These are phyloP conservation scores for Dryobotodes eremita DNA, from an alignment of 2,888 invertebrate species.

Conservation along the genomic window DNA sequence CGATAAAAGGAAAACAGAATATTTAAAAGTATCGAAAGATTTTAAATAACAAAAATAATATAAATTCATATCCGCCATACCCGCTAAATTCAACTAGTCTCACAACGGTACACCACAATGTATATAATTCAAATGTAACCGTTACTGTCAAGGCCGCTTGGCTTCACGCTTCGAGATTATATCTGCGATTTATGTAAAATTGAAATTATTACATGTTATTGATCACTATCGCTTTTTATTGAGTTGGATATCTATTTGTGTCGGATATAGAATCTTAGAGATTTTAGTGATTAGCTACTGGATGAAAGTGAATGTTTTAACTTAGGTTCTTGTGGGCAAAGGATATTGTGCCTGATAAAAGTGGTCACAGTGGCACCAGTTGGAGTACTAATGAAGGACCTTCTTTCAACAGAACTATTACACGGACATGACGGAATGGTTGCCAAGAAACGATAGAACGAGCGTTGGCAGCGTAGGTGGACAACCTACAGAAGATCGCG, in stretches of 20 bases:
- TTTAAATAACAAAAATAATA: no score
- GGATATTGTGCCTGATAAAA: no score
- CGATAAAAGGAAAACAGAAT: no score
- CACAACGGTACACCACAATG: conserved; percentile 1
- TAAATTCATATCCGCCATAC: neutral
- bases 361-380: neutral
- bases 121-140: conserved; percentile 34
- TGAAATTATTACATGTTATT: conserved; percentile 24
- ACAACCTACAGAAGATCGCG: no score
- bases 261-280: neutral
- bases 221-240: conserved; percentile 58
- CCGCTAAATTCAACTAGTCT: conserved; percentile 9
- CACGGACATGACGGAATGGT: no score
- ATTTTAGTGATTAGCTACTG: neutral
- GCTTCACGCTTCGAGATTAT: conserved; percentile 55
- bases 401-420: neutral
- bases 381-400: neutral
- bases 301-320: conserved; percentile 14
- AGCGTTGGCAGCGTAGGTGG: no score
- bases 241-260: conserved; percentile 25
- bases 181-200: conserved; percentile 55
- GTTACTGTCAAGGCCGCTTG: conserved; percentile 61
- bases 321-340: neutral
- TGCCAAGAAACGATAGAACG: no score
- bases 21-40: no score